Percentiles rank a stretch among this genome's conserved stretches.
These are phyloP conservation scores for Apotomis turbidana DNA, from an alignment of 2,888 invertebrate genomes.

Conservation along the genomic window DNA sequence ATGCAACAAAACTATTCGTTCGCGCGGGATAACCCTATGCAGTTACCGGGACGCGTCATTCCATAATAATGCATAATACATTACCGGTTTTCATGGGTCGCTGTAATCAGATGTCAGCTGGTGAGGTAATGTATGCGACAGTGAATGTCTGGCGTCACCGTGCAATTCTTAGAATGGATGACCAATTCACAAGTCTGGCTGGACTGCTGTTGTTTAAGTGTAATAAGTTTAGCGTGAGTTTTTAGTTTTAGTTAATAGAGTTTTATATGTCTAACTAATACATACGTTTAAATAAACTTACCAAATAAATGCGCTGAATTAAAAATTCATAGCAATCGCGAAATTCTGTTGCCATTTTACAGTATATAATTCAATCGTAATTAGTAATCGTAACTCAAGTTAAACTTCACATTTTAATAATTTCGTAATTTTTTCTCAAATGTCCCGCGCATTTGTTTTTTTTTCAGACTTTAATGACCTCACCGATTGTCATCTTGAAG, in stretches of 20 bases:
- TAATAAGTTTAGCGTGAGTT: no score
- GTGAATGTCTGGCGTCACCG: slow-evolving; percentile 54
- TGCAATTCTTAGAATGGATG: slow-evolving; percentile 61
- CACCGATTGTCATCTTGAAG: slow-evolving; percentile 38
- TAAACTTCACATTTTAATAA: slow-evolving; percentile 41
- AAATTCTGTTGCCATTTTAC: slow-evolving; percentile 53
- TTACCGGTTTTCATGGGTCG: slow-evolving; percentile 42
- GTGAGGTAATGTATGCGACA: slow-evolving; percentile 41
- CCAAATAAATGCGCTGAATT: slow-evolving; percentile 66
- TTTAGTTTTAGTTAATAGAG: neutral
- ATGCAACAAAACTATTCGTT: slow-evolving; percentile 52
- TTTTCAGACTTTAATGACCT: slow-evolving; percentile 35
- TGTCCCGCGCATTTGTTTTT: slow-evolving; percentile 45
- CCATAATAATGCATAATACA: slow-evolving; percentile 45
- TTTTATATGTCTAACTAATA: neutral
- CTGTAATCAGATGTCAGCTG: slow-evolving; percentile 25
- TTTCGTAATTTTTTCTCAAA: slow-evolving; percentile 44
- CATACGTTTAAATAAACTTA: slow-evolving; percentile 52
- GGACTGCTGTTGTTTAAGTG: neutral
- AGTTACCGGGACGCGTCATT: slow-evolving; percentile 42
- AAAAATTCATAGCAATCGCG: slow-evolving; percentile 58
- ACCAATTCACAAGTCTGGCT: slow-evolving; percentile 35
- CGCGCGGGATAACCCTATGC: slow-evolving; percentile 36
- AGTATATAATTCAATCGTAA: slow-evolving; percentile 27
- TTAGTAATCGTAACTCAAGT: slow-evolving; percentile 27